A percentile compares a stretch with the other conserved stretches of the same genome.
Conservation (phyloP, 2,113 vertebrate species). For the Geococcyx californianus region DNA sequence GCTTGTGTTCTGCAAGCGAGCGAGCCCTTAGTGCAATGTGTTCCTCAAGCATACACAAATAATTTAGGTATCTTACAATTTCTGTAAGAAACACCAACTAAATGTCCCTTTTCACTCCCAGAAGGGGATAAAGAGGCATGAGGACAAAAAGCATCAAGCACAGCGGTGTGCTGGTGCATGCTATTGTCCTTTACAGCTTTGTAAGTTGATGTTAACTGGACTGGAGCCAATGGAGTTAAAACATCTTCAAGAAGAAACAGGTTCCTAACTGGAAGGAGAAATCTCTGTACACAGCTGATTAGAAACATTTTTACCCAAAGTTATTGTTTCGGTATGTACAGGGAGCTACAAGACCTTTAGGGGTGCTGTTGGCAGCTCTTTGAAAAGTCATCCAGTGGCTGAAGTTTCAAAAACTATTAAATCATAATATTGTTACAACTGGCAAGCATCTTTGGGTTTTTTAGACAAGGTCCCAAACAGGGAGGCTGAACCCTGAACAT, state of each 20-base stretch:
- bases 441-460: neutral
- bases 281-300: neutral
- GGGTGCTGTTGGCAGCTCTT: neutral
- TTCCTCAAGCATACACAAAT: neutral
- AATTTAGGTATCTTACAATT: too few relatives aligned
- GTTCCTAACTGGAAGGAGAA: neutral
- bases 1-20: neutral
- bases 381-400: neutral
- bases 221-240: neutral
- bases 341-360: neutral
- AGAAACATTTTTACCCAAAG: neutral
- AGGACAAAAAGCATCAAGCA: neutral
- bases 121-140: neutral
- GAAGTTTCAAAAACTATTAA: neutral
- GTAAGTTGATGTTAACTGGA: neutral
- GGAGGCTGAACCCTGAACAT: neutral
- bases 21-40: neutral
- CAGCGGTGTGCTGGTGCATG: neutral
- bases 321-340: neutral
- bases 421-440: neutral
- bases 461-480: neutral
- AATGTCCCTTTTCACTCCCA: slow-evolving; percentile 9
- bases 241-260: slow-evolving; percentile 14
- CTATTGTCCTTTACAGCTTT: neutral
- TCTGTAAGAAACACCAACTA: slow-evolving; percentile 57